Conservation (phyloP, 2,113 vertebrate genomes). For the Pedionomus torquatus region DNA sequence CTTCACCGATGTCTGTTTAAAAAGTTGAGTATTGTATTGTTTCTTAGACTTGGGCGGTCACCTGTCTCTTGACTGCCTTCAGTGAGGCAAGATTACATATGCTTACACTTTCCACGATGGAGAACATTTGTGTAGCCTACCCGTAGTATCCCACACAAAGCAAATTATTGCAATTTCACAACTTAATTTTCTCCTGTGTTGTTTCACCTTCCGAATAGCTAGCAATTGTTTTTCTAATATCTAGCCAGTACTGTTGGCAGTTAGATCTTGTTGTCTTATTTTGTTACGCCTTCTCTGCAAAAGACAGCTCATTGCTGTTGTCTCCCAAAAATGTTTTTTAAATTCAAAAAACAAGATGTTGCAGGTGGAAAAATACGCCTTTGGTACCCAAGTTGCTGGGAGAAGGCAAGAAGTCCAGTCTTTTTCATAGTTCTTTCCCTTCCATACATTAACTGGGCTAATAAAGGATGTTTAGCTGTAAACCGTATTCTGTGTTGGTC, state of each 20-base stretch:
- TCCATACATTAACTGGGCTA: not conserved
- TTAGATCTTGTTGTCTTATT: not conserved
- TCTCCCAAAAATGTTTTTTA: not conserved
- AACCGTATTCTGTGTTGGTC: fast-evolving
- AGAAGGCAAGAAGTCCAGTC: not conserved
- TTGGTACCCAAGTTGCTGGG: not conserved
- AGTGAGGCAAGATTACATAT: not conserved
- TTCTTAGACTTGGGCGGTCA: fast-evolving
- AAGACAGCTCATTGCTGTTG: not conserved
- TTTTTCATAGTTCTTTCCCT: not conserved
- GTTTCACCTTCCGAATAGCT: not conserved
- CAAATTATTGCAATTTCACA: not conserved
- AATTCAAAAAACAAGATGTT: not conserved
- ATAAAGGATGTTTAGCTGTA: not conserved
- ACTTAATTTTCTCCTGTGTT: not conserved
- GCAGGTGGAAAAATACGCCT: not conserved
- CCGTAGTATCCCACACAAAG: not conserved
- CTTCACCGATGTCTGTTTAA: not conserved
- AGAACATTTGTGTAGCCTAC: not conserved
- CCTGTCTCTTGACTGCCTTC: not conserved
- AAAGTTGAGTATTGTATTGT: not conserved
- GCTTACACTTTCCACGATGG: not conserved
- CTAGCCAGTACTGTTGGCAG: not conserved
- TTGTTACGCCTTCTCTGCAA: not conserved
- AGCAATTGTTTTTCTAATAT: not conserved